Evolutionary conservation across 2,113 vertebrate genomes (phyloP).

Genomic region (Corvus hawaiiensis): DNA sequence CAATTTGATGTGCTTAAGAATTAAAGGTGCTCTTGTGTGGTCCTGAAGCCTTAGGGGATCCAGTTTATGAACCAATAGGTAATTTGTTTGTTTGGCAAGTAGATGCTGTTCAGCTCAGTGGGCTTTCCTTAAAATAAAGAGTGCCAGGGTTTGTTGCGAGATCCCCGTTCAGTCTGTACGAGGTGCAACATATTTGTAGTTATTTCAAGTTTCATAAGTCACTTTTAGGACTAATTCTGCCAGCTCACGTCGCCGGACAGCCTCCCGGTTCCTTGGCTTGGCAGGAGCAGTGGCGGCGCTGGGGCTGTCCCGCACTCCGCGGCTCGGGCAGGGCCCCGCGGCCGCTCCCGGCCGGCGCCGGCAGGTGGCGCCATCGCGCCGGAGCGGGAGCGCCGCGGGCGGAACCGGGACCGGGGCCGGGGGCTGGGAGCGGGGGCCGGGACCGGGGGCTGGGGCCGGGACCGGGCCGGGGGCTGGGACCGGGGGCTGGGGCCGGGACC

Average conservation of each 20-base stretch:
- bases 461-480: too few relatives aligned
- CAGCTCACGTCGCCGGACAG: rapidly evolving
- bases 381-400: not conserved
- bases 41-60: not conserved
- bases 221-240: not conserved
- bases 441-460: too few relatives aligned
- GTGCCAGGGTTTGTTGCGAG: not conserved
- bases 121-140: not conserved
- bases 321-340: too few relatives aligned
- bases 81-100: not conserved
- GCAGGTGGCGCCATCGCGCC: constrained; percentile 47
- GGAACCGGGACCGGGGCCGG: too few relatives aligned
- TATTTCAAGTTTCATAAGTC: rapidly evolving
- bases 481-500: too few relatives aligned
- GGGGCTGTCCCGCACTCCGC: not conserved
- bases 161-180: rapidly evolving
- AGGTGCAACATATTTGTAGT: not conserved
- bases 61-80: not conserved
- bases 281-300: not conserved
- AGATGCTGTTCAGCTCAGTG: not conserved
- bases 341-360: not conserved
- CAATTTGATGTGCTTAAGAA: not conserved
- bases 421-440: too few relatives aligned
- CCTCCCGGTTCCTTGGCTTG: not conserved
- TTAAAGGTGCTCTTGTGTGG: not conserved